Evolutionary conservation across 2,113 vertebrate species (phyloP).

Genomic region (Anarrhichthys ocellatus): DNA sequence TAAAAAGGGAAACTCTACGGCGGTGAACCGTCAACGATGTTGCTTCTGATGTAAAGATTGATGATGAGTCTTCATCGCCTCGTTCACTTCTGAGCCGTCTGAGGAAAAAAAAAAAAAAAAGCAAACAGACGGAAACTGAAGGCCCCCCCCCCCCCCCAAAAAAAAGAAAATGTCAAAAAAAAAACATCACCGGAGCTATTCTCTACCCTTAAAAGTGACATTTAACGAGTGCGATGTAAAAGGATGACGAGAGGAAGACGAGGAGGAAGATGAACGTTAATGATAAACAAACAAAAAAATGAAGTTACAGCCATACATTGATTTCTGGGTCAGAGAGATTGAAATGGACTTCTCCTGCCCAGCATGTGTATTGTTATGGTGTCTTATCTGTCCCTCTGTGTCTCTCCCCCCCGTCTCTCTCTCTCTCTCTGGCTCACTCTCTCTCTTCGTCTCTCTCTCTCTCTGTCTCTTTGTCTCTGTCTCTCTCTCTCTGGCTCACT

Average conservation of each 20-base stretch:
- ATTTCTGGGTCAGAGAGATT: conserved; percentile 78
- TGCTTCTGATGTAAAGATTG: conserved; percentile 58
- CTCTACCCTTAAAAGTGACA: conserved; percentile 48
- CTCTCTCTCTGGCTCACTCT: conserved; percentile 40
- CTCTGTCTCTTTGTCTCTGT: too few species aligned
- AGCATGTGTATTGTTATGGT: conserved; percentile 78
- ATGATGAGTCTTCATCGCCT: conserved; percentile 33
- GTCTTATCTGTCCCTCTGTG: conserved; percentile 69
- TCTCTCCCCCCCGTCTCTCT: conserved; percentile 45
- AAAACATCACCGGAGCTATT: conserved; percentile 52
- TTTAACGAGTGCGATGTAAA: conserved; percentile 26
- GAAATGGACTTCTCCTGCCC: conserved; percentile 74
- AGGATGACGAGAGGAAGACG: conserved; percentile 26
- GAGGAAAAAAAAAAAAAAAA: conserved; percentile 40
- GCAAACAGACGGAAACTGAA: conserved; percentile 17
- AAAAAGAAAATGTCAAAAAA: too few species aligned
- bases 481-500: too few species aligned
- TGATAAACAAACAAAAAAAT: conserved; percentile 50
- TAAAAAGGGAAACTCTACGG: conserved; percentile 17
- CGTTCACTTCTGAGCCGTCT: conserved; percentile 35
- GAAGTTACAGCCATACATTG: conserved; percentile 83
- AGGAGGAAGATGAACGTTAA: conserved; percentile 42
- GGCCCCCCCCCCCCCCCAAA: not conserved
- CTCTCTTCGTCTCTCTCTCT: too few species aligned
- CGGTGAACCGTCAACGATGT: conserved; percentile 47